phyloP scores from a whole-genome alignment of 1,140 invertebrate genomes.

The Pogonus chalceus region DNA sequence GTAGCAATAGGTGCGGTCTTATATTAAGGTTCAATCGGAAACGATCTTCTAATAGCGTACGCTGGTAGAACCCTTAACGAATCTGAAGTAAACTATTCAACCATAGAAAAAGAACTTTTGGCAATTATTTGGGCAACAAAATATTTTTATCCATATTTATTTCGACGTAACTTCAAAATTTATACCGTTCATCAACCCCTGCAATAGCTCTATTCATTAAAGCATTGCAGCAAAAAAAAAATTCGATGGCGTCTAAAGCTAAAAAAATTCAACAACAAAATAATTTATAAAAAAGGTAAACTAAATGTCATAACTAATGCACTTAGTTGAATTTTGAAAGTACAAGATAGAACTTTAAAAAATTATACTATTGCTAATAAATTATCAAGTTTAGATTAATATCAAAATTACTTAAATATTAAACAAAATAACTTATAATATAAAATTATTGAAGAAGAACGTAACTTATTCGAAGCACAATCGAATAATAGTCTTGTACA shows the following conservation, averaged over 20 bases:
- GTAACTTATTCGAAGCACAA: neutral
- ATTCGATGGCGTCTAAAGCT: constrained; percentile 11
- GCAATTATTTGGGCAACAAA: constrained; percentile 11
- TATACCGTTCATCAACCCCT: constrained; percentile 8
- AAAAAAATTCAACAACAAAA: constrained; percentile 5
- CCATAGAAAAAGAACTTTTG: constrained; percentile 10
- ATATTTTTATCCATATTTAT: constrained; percentile 10
- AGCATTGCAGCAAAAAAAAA: constrained; percentile 8
- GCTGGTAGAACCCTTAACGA: constrained; percentile 7
- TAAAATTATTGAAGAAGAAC: neutral
- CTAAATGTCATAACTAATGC: constrained; percentile 15
- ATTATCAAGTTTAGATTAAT: neutral
- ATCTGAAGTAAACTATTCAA: constrained; percentile 8
- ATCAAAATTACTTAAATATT: neutral
- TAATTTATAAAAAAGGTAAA: constrained; percentile 23
- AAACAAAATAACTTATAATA: neutral
- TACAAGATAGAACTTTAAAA: neutral
- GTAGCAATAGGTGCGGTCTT: constrained; percentile 21
- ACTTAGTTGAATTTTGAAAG: neutral
- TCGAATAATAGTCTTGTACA: neutral
- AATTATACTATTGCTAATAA: neutral
- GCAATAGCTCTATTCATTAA: constrained; percentile 6
- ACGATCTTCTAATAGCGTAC: no score
- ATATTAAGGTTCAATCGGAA: constrained; percentile 20
- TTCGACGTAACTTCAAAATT: constrained; percentile 7